Conservation (phyloP, 2,888 invertebrate genomes). For the Apomyelois bistriatella region DNA sequence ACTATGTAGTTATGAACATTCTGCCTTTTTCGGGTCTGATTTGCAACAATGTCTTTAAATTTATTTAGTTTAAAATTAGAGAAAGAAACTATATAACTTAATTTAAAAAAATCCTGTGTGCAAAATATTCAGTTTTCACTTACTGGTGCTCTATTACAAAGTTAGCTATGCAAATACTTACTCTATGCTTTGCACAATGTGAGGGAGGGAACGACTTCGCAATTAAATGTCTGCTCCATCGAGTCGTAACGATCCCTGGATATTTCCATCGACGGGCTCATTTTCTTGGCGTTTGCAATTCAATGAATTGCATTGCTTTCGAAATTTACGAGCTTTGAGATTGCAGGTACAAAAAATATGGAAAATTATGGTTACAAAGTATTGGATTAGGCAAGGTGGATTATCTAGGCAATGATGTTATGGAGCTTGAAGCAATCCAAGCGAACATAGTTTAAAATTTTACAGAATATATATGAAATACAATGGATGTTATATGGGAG, state of each 20-base stretch:
- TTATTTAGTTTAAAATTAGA: too few relatives aligned
- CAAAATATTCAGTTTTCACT: not conserved
- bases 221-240: slow-evolving; percentile 34
- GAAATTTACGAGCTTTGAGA: slow-evolving; percentile 1
- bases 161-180: not conserved
- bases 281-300: slow-evolving; percentile 9
- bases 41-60: too few relatives aligned
- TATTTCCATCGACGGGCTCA: slow-evolving; percentile 17
- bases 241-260: slow-evolving; percentile 21
- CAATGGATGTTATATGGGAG: too few relatives aligned
- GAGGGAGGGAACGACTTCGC: slow-evolving; percentile 28
- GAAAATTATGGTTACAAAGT: not conserved
- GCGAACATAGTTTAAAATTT: too few relatives aligned
- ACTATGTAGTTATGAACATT: too few relatives aligned
- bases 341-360: not conserved
- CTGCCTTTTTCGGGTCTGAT: too few relatives aligned
- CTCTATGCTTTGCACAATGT: slow-evolving; percentile 25
- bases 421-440: too few relatives aligned
- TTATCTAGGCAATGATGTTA: too few relatives aligned
- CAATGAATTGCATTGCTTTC: slow-evolving; percentile 1
- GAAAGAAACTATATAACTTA: too few relatives aligned
- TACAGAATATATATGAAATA: too few relatives aligned
- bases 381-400: not conserved
- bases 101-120: too few relatives aligned
- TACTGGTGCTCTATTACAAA: not conserved